Evolutionary conservation across 2,797 vertebrate genomes (phyloP).

Genomic region (Chanos chanos): DNA sequence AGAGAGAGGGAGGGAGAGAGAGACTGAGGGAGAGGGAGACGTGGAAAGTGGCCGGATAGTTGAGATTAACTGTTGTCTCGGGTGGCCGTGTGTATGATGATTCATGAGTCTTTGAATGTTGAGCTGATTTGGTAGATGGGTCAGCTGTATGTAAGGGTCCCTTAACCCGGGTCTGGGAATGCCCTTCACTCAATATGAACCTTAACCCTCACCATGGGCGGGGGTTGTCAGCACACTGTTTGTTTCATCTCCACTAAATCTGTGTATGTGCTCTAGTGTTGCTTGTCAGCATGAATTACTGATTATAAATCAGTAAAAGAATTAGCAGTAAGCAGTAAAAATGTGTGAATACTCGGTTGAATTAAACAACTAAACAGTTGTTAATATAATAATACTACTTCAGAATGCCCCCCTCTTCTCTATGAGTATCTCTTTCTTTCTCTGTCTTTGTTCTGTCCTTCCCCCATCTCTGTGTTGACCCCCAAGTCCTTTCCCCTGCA

Average conservation of each 20-base stretch:
- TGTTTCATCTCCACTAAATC: no score
- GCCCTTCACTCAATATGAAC: no score
- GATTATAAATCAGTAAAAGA: no score
- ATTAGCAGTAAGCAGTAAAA: no score
- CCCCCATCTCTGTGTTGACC: slow-evolving; percentile 8
- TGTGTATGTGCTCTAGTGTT: no score
- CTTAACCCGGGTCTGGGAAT: slow-evolving; percentile 17
- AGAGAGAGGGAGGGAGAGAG: slow-evolving; percentile 51
- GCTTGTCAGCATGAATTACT: no score
- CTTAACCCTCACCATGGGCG: no score
- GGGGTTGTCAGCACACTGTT: no score
- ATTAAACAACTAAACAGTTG: no score
- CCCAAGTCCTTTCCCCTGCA: neutral
- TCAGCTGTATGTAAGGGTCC: slow-evolving; percentile 34
- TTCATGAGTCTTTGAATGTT: slow-evolving; percentile 55
- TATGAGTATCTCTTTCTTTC: slow-evolving; percentile 1
- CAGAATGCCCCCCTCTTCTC: slow-evolving; percentile 18
- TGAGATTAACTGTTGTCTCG: slow-evolving; percentile 65
- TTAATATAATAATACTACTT: slow-evolving; percentile 25
- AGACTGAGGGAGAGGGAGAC: slow-evolving; percentile 61
- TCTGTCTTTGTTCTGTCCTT: neutral
- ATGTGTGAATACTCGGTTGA: no score
- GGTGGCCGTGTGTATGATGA: slow-evolving; percentile 65
- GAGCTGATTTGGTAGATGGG: slow-evolving; percentile 73
- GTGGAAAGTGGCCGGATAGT: slow-evolving; percentile 58